Evolutionary conservation across 1,140 invertebrate species (phyloP).

Genomic region (Rhagoletis pomonella): DNA sequence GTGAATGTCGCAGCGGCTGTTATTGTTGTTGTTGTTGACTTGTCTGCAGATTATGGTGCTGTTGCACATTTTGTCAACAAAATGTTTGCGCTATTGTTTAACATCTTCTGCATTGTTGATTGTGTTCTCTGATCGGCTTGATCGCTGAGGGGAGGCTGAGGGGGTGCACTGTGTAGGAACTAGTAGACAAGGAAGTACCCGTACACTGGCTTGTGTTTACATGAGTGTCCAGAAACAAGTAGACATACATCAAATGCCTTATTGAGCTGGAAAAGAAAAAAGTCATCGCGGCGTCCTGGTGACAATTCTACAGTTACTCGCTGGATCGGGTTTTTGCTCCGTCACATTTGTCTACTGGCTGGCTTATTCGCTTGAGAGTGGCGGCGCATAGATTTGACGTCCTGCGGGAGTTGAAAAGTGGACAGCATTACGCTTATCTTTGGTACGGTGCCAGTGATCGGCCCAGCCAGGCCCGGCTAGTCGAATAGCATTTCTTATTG

Average conservation of each 20-base stretch:
- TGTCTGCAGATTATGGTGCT: slow-evolving; percentile 24
- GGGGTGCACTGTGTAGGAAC: background rate
- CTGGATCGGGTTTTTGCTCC: background rate
- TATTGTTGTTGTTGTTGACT: background rate
- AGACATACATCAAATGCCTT: background rate
- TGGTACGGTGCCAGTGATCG: slow-evolving; percentile 46
- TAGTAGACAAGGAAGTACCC: slow-evolving; percentile 16
- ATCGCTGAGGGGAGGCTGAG: background rate
- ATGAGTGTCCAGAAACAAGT: background rate
- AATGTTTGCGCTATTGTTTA: slow-evolving; percentile 51
- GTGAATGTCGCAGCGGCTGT: too few relatives aligned
- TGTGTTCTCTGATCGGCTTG: background rate
- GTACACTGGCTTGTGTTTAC: background rate
- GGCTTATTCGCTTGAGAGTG: slow-evolving; percentile 19
- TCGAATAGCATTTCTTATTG: slow-evolving; percentile 37
- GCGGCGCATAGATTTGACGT: slow-evolving; percentile 51
- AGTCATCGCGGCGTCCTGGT: slow-evolving; percentile 40
- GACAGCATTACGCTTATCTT: slow-evolving; percentile 52
- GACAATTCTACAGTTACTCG: slow-evolving; percentile 45
- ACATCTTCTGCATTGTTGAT: background rate
- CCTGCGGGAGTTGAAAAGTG: slow-evolving; percentile 49
- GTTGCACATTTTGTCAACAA: slow-evolving; percentile 51
- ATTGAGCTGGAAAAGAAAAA: background rate
- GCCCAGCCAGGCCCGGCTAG: background rate
- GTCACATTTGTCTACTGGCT: background rate